These are phyloP conservation scores for Accipiter cooperii DNA, from an alignment of 2,113 vertebrate species.

Conservation along the genomic window DNA sequence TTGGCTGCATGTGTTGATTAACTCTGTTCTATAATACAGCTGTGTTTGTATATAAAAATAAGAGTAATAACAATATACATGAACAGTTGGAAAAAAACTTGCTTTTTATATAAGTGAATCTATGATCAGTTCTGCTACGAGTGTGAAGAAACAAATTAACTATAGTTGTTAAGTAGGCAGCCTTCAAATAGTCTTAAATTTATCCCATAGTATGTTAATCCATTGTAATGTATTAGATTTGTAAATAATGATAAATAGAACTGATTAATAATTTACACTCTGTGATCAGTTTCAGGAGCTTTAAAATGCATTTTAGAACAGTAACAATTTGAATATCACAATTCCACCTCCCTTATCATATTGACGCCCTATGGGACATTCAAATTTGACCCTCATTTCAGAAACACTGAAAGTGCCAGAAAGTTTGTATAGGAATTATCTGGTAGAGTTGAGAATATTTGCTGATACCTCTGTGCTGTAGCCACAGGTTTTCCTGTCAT, in stretches of 20 bases:
- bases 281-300: neutral
- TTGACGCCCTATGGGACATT: neutral
- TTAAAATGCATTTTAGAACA: neutral
- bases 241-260: neutral
- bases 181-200: neutral
- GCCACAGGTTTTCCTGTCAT: neutral
- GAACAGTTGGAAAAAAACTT: neutral
- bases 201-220: neutral
- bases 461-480: neutral
- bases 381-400: neutral
- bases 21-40: neutral
- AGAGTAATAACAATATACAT: neutral
- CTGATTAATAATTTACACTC: neutral
- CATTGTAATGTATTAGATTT: neutral
- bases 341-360: neutral
- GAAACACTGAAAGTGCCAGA: neutral
- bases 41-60: neutral
- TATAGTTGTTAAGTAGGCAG: neutral
- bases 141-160: neutral
- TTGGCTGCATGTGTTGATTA: neutral
- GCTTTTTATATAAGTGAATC: neutral
- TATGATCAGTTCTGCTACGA: neutral
- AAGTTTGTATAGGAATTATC: neutral
- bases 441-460: neutral
- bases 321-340: neutral